These are phyloP conservation scores for Zoanthus sansibaricus DNA, from an alignment of 92 coral and sea anemone genomes.

Conservation along the genomic window DNA sequence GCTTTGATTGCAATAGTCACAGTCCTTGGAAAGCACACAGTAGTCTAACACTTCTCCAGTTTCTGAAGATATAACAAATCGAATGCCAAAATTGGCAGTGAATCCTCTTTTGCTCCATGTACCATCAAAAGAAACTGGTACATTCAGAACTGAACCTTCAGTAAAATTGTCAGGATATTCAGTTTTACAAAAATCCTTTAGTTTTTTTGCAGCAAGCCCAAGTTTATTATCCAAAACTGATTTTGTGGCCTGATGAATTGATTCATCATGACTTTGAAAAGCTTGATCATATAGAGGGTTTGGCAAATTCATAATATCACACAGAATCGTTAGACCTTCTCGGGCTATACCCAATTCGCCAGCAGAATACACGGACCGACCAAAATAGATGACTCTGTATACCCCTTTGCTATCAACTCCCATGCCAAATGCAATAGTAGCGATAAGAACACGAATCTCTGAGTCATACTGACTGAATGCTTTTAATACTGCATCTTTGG, in stretches of 20 bases:
- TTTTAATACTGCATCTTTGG: slow-evolving; percentile 24
- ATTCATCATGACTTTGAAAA: slow-evolving; percentile 7
- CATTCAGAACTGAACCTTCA: slow-evolving; percentile 11
- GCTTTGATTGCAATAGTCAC: too few species aligned
- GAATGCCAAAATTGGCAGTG: too few species aligned
- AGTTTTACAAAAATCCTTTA: not conserved
- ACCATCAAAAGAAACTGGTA: slow-evolving; percentile 40
- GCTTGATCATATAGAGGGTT: not conserved
- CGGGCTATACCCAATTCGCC: slow-evolving; percentile 53
- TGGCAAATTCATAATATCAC: slow-evolving; percentile 61
- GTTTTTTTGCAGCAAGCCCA: slow-evolving; percentile 19
- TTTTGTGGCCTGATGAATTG: slow-evolving; percentile 46
- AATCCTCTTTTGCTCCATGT: slow-evolving; percentile 30
- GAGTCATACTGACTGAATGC: slow-evolving; percentile 16
- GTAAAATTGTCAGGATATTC: not conserved
- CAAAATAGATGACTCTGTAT: slow-evolving; percentile 17
- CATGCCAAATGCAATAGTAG: slow-evolving; percentile 13
- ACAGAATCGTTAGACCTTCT: slow-evolving; percentile 50
- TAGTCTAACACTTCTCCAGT: too few species aligned
- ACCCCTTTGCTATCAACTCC: slow-evolving; percentile 10
- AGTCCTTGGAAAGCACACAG: too few species aligned
- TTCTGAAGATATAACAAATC: too few species aligned
- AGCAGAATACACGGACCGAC: slow-evolving; percentile 51
- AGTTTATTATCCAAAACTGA: slow-evolving; percentile 16
- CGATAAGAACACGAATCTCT: slow-evolving; percentile 17